Evolutionary conservation across 1,140 invertebrate species (phyloP).

Genomic region (Zaprionus taronus): DNA sequence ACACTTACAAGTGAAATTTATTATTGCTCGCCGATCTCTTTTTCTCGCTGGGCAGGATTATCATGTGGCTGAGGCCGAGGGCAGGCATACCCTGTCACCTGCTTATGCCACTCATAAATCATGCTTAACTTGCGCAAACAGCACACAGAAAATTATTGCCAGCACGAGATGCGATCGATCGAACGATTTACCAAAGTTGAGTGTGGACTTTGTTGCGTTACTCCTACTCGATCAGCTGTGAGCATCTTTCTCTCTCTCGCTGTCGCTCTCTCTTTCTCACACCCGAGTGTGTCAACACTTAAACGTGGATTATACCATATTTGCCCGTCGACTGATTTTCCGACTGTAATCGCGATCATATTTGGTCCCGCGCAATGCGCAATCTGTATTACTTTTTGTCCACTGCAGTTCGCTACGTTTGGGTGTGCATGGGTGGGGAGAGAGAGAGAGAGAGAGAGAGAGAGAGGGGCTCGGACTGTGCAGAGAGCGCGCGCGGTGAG

Average conservation of each 20-base stretch:
- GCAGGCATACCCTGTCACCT: constrained; percentile 53
- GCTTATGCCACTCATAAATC: constrained; percentile 70
- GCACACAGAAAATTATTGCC: constrained; percentile 33
- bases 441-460: constrained; percentile 47
- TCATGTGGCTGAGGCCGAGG: constrained; percentile 1
- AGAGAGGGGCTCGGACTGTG: constrained; percentile 12
- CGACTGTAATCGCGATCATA: constrained; percentile 55
- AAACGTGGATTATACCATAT: constrained; percentile 84
- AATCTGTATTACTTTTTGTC: constrained; percentile 66
- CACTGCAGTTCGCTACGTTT: constrained; percentile 33
- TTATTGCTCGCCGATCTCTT: constrained; percentile 60
- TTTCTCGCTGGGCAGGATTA: constrained; percentile 56
- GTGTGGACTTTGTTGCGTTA: background rate
- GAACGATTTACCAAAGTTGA: background rate
- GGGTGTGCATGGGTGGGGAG: constrained; percentile 31
- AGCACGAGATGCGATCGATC: constrained; percentile 46
- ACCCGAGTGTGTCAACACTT: constrained; percentile 78
- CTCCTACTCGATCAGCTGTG: constrained; percentile 38
- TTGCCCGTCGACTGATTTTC: constrained; percentile 69
- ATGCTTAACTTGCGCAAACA: constrained; percentile 67
- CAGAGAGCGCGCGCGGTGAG: constrained; percentile 50
- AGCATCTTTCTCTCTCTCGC: constrained; percentile 22
- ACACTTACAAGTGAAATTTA: constrained; percentile 84
- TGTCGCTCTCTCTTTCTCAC: background rate
- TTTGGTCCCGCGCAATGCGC: constrained; percentile 50